These are phyloP conservation scores for Drosophila neonasuta DNA, from an alignment of 2,888 invertebrate species.

Conservation along the genomic window DNA sequence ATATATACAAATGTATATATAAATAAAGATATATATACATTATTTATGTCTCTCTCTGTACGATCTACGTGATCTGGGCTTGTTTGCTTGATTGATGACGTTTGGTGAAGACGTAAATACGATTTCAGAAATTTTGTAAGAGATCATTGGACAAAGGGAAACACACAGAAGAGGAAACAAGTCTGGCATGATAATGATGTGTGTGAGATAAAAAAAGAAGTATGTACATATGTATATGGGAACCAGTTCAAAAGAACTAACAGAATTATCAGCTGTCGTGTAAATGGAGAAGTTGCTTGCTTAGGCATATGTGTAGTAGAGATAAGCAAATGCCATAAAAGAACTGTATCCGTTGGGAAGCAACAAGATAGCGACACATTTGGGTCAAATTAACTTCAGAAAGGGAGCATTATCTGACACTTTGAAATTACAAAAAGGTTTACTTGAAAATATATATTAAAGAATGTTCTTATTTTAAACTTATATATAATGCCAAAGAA, in stretches of 20 bases:
- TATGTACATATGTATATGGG: background rate
- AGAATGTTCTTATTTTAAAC: too few relatives aligned
- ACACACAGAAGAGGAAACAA: background rate
- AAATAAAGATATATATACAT: constrained; percentile 3
- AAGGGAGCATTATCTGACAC: background rate
- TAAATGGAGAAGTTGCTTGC: background rate
- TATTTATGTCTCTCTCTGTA: constrained; percentile 12
- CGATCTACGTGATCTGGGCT: constrained; percentile 50
- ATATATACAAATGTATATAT: constrained; percentile 7
- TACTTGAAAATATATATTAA: too few relatives aligned
- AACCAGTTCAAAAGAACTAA: background rate
- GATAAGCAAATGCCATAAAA: background rate
- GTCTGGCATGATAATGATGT: background rate
- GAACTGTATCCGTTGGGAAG: background rate
- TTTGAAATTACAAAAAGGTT: too few relatives aligned
- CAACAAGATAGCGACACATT: background rate
- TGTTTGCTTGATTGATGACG: constrained; percentile 58
- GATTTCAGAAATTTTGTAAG: background rate
- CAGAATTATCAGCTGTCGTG: background rate
- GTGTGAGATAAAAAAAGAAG: background rate
- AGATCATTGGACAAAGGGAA: constrained; percentile 3
- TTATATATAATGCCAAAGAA: too few relatives aligned
- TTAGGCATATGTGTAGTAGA: background rate
- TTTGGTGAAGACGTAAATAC: constrained; percentile 7
- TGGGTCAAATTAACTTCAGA: background rate